Conservation (phyloP, 2,113 vertebrate genomes). For the Sinosuthora webbiana region DNA sequence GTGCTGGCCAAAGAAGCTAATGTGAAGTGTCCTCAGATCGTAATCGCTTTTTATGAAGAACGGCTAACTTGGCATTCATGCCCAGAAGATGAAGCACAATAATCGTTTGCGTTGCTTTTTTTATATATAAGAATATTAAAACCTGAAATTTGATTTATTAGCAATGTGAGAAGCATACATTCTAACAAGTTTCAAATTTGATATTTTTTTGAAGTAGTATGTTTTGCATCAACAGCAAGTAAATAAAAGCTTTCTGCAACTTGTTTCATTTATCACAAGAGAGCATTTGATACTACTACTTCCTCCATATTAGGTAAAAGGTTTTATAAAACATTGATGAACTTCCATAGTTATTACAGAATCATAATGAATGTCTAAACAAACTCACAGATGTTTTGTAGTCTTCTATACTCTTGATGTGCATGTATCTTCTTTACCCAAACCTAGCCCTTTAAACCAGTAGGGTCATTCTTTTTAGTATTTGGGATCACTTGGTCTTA, state of each 20-base stretch:
- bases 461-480: constrained; percentile 71
- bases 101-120: constrained; percentile 74
- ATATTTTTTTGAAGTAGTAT: constrained; percentile 77
- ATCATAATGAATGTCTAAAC: constrained; percentile 68
- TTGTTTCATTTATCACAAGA: constrained; percentile 70
- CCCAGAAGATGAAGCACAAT: constrained; percentile 92
- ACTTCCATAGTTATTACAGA: constrained; percentile 57
- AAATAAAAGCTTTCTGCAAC: constrained; percentile 71
- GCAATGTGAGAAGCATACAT: constrained; percentile 66
- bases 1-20: constrained; percentile 97
- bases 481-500: constrained; percentile 63
- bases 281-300: constrained; percentile 74
- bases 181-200: constrained; percentile 71
- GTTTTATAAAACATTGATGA: constrained; percentile 69
- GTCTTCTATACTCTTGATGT: constrained; percentile 68
- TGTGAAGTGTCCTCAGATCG: constrained; percentile 95
- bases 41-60: constrained; percentile 98
- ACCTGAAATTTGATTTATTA: constrained; percentile 68
- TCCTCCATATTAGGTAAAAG: constrained; percentile 66
- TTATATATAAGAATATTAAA: constrained; percentile 77
- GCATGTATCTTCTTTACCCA: constrained; percentile 73
- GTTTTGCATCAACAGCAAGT: constrained; percentile 71
- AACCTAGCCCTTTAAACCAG: constrained; percentile 47
- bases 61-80: constrained; percentile 98
- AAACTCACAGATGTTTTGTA: constrained; percentile 69